Evolutionary conservation across 1,140 invertebrate species (phyloP).

Genomic region (Elysia chlorotica): DNA sequence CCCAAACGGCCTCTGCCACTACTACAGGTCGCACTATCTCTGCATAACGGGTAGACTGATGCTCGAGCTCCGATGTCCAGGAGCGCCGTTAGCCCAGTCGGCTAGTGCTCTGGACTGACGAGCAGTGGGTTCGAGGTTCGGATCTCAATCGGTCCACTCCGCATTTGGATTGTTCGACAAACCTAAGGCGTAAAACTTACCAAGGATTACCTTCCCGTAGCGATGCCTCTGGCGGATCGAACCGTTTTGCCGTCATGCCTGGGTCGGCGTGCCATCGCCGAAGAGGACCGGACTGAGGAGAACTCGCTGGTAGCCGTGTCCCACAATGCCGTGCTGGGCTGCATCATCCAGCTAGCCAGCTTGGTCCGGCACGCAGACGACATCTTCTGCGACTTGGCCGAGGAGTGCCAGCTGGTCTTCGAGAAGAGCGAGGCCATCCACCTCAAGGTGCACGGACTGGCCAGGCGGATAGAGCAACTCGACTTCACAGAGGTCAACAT

Average conservation of each 20-base stretch:
- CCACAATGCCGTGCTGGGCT: conserved; percentile 78
- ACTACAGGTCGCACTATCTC: too few relatives aligned
- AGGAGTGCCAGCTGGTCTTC: conserved; percentile 71
- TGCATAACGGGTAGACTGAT: too few relatives aligned
- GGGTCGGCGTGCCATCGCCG: conserved; percentile 33
- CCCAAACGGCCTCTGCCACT: too few relatives aligned
- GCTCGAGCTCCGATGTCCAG: too few relatives aligned
- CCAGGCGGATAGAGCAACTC: conserved; percentile 68
- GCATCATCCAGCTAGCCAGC: conserved; percentile 77
- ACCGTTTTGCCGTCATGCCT: conserved; percentile 41
- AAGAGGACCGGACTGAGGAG: conserved; percentile 33
- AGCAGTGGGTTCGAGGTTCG: too few relatives aligned
- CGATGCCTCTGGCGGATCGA: conserved; percentile 46
- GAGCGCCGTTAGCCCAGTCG: too few relatives aligned
- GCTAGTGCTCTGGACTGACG: too few relatives aligned
- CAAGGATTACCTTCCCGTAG: too few relatives aligned
- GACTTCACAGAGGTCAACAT: conserved; percentile 82
- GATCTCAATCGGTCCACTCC: too few relatives aligned
- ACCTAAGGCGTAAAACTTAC: too few relatives aligned
- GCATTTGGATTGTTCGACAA: too few relatives aligned
- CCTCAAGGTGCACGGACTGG: conserved; percentile 69
- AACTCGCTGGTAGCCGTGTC: conserved; percentile 67
- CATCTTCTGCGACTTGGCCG: conserved; percentile 76
- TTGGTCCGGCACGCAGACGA: conserved; percentile 77
- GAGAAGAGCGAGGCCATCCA: conserved; percentile 71